These are phyloP conservation scores for Cyaniris semiargus DNA, from an alignment of 2,888 invertebrate genomes.

Conservation along the genomic window DNA sequence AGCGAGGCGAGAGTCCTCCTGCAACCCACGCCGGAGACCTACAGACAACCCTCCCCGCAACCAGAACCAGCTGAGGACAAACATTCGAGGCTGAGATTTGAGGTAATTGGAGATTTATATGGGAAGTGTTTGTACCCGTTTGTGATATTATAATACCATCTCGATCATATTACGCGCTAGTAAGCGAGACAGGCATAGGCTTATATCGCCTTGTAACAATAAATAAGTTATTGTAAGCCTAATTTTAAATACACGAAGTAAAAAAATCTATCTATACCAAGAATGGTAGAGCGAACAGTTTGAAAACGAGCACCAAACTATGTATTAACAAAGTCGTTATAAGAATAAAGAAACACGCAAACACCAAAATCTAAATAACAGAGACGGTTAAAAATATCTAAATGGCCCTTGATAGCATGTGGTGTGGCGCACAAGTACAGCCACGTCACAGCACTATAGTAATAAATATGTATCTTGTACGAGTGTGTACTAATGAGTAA, in stretches of 20 bases:
- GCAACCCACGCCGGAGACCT: slow-evolving; percentile 50
- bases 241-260: not conserved
- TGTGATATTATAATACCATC: no score
- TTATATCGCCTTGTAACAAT: not conserved
- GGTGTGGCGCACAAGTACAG: slow-evolving; percentile 1
- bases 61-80: slow-evolving; percentile 57
- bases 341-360: not conserved
- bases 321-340: not conserved
- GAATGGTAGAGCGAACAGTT: no score
- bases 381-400: slow-evolving; percentile 11
- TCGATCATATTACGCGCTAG: no score
- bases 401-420: slow-evolving; percentile 9
- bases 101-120: slow-evolving; percentile 52
- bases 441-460: slow-evolving; percentile 7
- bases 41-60: slow-evolving; percentile 43
- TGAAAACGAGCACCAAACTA: no score
- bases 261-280: no score
- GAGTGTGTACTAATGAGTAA: not conserved
- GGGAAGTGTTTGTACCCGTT: no score
- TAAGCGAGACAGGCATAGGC: no score
- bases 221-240: not conserved
- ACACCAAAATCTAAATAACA: slow-evolving; percentile 13
- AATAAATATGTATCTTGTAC: slow-evolving; percentile 13
- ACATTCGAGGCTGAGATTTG: slow-evolving; percentile 68
- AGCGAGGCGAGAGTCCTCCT: slow-evolving; percentile 78